Base-by-base conservation (phyloP, 2,113 vertebrate species). In the Vanacampus margaritifer region DNA sequence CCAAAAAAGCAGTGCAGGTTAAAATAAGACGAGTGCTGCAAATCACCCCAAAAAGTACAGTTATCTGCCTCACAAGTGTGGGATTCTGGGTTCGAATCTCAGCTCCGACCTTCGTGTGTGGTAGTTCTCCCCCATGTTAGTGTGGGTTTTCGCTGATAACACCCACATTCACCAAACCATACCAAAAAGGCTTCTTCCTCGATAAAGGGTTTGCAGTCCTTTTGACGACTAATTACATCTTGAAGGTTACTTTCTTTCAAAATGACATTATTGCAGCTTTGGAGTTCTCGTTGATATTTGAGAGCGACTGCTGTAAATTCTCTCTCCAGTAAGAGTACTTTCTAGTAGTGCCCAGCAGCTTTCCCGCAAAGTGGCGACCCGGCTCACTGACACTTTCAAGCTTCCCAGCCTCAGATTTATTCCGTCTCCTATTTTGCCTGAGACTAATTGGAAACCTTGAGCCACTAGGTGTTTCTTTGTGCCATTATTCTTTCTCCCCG, bases 341-440 rank as follows among this genome's bases (percentile, higher is more conserved):
- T 61, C 70, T 71, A 73, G 76, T 84, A 74, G 79, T 76, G 78
- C 80, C 76, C 82, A 76, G 79, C 80, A 80, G 79, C 84, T 71
- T 61, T 76, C 75, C 16, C 71, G 39, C 23, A 62, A 43, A 41
- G 6, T 43, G 60, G 66, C 37, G 73, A 37, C 45, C 76, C 64
- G 0, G 43, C 75, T 72, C 69, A 13, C 61, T 64, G 72, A 81
- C 71, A 77, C 82, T 76, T 62, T 74, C 71, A 86, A 73, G 73
- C 74, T 68, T 60, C 61, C 71, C 65, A 66, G 56, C 74, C 76
- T 64, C 65, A 72, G 51, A 74, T 77, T 58, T 66, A 77, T 77
- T 74, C 69, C 76, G 71, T 67, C 76, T 84, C 76, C 82, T 57
- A 71, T 85, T 83, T 84, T 78, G 69, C 60, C 75, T 77, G 64